phyloP scores from a whole-genome alignment of 2,113 vertebrate species.

The Loxodonta africana region DNA sequence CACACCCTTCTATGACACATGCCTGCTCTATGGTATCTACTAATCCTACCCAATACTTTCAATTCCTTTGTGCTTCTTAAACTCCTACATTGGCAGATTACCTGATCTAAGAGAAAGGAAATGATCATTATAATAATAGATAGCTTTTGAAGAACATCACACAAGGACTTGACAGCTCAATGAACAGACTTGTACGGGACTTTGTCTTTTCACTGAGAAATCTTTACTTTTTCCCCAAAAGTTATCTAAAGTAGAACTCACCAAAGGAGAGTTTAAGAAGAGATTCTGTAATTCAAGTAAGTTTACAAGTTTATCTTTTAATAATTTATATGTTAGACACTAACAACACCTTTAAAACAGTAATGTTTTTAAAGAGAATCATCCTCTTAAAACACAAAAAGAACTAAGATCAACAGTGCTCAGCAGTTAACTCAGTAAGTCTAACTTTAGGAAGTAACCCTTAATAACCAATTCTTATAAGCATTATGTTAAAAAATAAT shows the following conservation, averaged over 20 bases:
- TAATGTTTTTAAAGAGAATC: background rate
- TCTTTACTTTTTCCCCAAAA: background rate
- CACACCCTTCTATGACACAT: no score
- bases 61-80: slow-evolving; percentile 32
- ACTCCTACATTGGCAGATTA: background rate
- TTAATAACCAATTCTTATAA: slow-evolving; percentile 12
- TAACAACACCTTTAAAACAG: slow-evolving; percentile 24
- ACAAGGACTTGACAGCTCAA: background rate
- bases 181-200: background rate
- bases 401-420: slow-evolving; percentile 18
- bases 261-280: background rate
- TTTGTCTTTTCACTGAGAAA: slow-evolving; percentile 15
- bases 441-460: background rate
- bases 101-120: slow-evolving; percentile 22
- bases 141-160: background rate
- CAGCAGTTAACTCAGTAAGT: slow-evolving; percentile 37
- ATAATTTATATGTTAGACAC: slow-evolving; percentile 7
- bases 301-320: background rate
- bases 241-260: slow-evolving; percentile 24
- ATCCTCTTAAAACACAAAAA: slow-evolving; percentile 9
- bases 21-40: background rate
- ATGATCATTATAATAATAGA: slow-evolving; percentile 5
- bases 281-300: slow-evolving; percentile 21
- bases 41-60: background rate
- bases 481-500: slow-evolving; percentile 17